phyloP scores from a whole-genome alignment of 1,140 invertebrate species.

The Acarapis woodi region DNA sequence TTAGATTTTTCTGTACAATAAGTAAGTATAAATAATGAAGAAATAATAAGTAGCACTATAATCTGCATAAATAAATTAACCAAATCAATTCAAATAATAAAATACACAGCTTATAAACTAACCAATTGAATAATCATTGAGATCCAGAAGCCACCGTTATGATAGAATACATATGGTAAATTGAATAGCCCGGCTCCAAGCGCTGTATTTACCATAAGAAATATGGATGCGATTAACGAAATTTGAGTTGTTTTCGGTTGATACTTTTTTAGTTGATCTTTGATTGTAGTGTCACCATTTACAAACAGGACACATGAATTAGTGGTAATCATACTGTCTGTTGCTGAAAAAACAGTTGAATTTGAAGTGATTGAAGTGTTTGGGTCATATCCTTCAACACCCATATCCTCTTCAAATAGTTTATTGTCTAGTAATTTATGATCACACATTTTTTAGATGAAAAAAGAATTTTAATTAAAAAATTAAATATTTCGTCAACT shows the following conservation, averaged over 20 bases:
- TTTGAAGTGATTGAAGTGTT: too few relatives aligned
- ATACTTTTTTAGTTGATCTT: too few relatives aligned
- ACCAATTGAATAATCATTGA: constrained; percentile 25
- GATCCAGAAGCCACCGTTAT: constrained; percentile 28
- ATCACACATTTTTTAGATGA: too few relatives aligned
- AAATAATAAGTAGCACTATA: constrained; percentile 27
- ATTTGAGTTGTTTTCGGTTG: constrained; percentile 15
- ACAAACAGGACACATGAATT: too few relatives aligned
- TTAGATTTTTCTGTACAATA: constrained; percentile 24
- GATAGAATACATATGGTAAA: constrained; percentile 33
- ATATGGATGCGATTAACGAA: constrained; percentile 22
- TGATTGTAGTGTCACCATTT: too few relatives aligned
- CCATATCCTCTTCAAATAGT: too few relatives aligned
- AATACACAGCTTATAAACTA: constrained; percentile 12
- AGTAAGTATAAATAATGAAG: constrained; percentile 27
- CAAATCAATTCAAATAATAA: not conserved
- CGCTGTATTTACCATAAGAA: constrained; percentile 36
- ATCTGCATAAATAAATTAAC: constrained; percentile 16
- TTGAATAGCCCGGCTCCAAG: constrained; percentile 35
- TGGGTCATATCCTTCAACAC: too few relatives aligned
- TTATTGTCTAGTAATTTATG: too few relatives aligned
- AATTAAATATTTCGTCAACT: too few relatives aligned
- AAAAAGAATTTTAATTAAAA: too few relatives aligned
- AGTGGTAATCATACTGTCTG: too few relatives aligned
- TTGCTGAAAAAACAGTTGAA: too few relatives aligned